Percentiles rank a stretch among this genome's conserved stretches.
phyloP scores from a whole-genome alignment of 2,888 invertebrate genomes.

The Melolontha melolontha region DNA sequence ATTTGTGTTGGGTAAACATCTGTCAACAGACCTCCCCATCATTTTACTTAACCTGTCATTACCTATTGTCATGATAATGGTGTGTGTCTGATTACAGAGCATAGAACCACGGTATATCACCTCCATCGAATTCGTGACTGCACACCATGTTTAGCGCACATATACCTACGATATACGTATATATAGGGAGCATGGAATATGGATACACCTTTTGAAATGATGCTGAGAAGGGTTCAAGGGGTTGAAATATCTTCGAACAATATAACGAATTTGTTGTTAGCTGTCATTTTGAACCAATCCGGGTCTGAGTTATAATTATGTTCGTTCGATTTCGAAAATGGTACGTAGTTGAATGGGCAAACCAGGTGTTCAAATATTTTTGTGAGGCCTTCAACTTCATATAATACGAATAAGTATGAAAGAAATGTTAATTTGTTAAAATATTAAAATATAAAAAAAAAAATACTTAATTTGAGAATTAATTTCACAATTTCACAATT shows the following conservation, averaged over 20 bases:
- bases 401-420: too few relatives aligned
- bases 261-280: constrained; percentile 29
- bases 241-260: constrained; percentile 21
- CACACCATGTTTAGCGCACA: constrained; percentile 47
- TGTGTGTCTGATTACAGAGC: constrained; percentile 58
- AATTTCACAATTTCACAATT: too few relatives aligned
- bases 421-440: too few relatives aligned
- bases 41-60: constrained; percentile 62
- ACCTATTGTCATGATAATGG: constrained; percentile 61
- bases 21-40: constrained; percentile 65
- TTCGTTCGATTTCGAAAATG: constrained; percentile 27
- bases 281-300: constrained; percentile 26
- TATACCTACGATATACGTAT: constrained; percentile 23
- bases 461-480: too few relatives aligned
- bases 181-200: constrained; percentile 1
- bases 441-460: too few relatives aligned
- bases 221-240: constrained; percentile 22
- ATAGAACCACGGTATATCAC: constrained; percentile 48
- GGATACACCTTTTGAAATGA: constrained; percentile 13
- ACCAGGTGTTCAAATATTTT: constrained; percentile 13
- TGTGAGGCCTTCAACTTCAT: too few relatives aligned
- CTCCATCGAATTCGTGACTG: constrained; percentile 53
- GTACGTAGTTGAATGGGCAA: constrained; percentile 18
- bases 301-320: constrained; percentile 20
- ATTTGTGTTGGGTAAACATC: constrained; percentile 63